A percentile compares a stretch with the other conserved stretches of the same genome.
phyloP scores from a whole-genome alignment of 2,797 vertebrate genomes.

The Oophaga sylvatica region DNA sequence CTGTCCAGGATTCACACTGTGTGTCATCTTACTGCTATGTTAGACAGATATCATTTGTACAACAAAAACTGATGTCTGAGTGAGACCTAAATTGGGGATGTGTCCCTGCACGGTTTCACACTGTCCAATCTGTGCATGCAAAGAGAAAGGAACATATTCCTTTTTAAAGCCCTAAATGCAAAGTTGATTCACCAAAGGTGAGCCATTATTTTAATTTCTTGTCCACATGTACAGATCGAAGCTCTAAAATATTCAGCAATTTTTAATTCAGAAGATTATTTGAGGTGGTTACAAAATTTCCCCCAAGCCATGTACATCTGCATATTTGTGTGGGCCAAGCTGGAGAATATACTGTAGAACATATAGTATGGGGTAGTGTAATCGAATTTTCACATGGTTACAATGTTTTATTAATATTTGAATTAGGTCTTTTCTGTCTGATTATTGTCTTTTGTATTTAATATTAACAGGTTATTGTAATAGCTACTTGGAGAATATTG shows the following conservation, averaged over 20 bases:
- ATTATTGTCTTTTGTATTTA: background rate
- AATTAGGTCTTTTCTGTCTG: background rate
- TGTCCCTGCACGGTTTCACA: too few relatives aligned
- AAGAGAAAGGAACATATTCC: too few relatives aligned
- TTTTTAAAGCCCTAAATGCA: too few relatives aligned
- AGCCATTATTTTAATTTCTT: background rate
- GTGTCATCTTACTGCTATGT: too few relatives aligned
- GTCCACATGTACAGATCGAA: background rate
- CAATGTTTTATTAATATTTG: constrained; percentile 26
- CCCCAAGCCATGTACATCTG: background rate
- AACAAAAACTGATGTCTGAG: too few relatives aligned
- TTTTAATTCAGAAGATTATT: background rate
- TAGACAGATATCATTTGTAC: too few relatives aligned
- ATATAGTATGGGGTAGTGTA: background rate
- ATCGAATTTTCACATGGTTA: constrained; percentile 12
- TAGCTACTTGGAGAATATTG: background rate
- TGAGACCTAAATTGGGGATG: too few relatives aligned
- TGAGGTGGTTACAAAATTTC: background rate
- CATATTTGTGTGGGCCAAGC: background rate
- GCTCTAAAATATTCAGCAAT: background rate
- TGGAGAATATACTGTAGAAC: background rate
- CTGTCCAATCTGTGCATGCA: too few relatives aligned
- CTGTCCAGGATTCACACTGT: too few relatives aligned
- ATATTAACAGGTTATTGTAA: background rate
- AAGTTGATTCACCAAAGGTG: background rate